Percentiles rank a stretch among this genome's conserved stretches.
phyloP scores from a whole-genome alignment of 1,140 invertebrate genomes.

The Ips typographus region DNA sequence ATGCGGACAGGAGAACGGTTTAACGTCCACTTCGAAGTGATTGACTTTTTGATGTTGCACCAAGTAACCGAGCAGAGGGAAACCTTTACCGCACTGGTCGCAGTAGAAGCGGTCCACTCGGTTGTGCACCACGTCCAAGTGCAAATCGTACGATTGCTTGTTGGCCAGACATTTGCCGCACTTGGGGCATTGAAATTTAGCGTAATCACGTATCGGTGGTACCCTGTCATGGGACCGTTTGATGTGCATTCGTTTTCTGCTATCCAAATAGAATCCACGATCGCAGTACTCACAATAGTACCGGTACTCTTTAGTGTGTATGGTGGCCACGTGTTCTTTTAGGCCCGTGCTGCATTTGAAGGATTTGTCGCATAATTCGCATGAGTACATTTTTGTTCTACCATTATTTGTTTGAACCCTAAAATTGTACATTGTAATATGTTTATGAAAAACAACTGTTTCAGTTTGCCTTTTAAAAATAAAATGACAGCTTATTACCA shows the following conservation, averaged over 20 bases:
- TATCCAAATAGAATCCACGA: conserved; percentile 27
- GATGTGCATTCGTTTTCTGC: conserved; percentile 20
- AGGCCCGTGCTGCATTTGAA: conserved; percentile 21
- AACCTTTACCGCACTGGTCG: conserved; percentile 33
- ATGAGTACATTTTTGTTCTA: conserved; percentile 14
- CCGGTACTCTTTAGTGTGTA: conserved; percentile 28
- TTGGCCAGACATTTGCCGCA: conserved; percentile 30
- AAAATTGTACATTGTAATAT: not conserved
- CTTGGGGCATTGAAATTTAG: conserved; percentile 9
- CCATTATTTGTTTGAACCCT: not conserved
- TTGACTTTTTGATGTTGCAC: conserved; percentile 22
- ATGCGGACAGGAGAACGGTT: conserved; percentile 11
- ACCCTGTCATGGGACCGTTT: conserved; percentile 17
- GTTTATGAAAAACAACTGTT: not conserved
- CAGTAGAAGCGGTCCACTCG: conserved; percentile 22
- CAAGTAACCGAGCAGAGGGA: conserved; percentile 24
- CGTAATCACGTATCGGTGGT: not conserved
- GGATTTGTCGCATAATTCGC: conserved; percentile 6
- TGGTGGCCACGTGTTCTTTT: conserved; percentile 22
- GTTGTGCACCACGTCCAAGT: conserved; percentile 22
- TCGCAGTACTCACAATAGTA: conserved; percentile 24
- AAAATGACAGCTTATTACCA: not conserved
- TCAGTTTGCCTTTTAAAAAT: not conserved
- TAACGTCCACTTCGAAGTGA: conserved; percentile 5
- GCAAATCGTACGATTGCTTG: conserved; percentile 22